Base-by-base conservation (phyloP, 64 coral and sea anemone genomes). In the Acropora yongei region DNA sequence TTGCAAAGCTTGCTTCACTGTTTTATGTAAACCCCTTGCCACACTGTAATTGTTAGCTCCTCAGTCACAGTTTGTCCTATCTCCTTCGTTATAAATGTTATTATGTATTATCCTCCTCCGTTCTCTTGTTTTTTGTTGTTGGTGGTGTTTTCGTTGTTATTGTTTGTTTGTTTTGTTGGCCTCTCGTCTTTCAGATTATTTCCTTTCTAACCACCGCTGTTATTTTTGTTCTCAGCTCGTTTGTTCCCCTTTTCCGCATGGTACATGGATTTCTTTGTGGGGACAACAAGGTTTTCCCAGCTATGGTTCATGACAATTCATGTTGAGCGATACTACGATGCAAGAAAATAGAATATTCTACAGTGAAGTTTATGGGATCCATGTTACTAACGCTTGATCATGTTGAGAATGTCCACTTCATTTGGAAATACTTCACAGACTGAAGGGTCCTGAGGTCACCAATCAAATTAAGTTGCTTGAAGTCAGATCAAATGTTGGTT, bases 181-280 rank as follows among this genome's bases (percentile, higher is more conserved):
- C 10, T 39, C 40, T 20, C 13, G 8, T 11, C 73, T 10, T 41
- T 11, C 40, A 7, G 8, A 39, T 76, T 19, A 0, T 42, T 16
- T 60, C 18, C 3, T 3, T 16, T 78, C 13, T 48, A 78, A 78
- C 18, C 46, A 13, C 12, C 49, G 44, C 2, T 14, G 44, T 75
- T 78, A 10, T 88, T 63, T 83, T 4, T 6, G 16, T 89, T 61
- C 4, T 6, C 78, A 93, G 92, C 7, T 7, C 81, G 1, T 55
- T 74, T 41, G 86, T 80, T 44, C 85, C 85, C 17, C 68, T 89
- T 0, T 89, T 83, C 19, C 79, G 92, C 13, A 8, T 78, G 44
- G 61, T 82, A 18, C 88, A 89, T 41, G 92, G 92, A 47, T 78
- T 93, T 73, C 67, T 88, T 74, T 93, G 92, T 61, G 68, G 80